Evolutionary conservation across 2,113 vertebrate species (phyloP).

Genomic region (Colinus virginianus): DNA sequence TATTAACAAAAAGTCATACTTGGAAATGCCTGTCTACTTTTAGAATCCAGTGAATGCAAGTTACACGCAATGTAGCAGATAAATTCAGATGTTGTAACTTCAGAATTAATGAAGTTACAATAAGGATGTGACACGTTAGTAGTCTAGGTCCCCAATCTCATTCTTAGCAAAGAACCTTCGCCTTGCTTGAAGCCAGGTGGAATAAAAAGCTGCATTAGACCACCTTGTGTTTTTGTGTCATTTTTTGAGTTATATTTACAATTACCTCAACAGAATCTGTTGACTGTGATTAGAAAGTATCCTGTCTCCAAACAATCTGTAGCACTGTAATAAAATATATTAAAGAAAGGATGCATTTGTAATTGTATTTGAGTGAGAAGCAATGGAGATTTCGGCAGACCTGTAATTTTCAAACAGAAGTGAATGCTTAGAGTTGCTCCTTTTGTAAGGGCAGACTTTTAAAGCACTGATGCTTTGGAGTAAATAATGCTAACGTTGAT

Average conservation of each 20-base stretch:
- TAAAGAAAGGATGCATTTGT: background rate
- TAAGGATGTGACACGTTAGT: background rate
- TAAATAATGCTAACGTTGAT: background rate
- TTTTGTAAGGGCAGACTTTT: background rate
- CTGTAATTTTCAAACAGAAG: background rate
- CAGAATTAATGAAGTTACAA: background rate
- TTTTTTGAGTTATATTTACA: background rate
- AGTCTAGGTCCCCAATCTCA: background rate
- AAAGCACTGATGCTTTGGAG: background rate
- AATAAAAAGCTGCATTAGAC: background rate
- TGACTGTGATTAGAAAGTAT: background rate
- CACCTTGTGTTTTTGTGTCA: background rate
- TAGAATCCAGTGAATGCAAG: background rate
- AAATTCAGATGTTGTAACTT: background rate
- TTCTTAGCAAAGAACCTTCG: background rate
- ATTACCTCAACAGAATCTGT: background rate
- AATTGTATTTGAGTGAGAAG: background rate
- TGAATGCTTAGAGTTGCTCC: background rate
- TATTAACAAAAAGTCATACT: background rate
- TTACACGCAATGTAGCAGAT: background rate
- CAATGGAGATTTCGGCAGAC: background rate
- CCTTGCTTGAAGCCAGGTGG: background rate
- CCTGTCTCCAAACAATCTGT: background rate
- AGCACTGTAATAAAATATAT: background rate
- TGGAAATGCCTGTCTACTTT: constrained; percentile 5